phyloP scores from a whole-genome alignment of 2,113 vertebrate species.

The Pelusios castaneus region DNA sequence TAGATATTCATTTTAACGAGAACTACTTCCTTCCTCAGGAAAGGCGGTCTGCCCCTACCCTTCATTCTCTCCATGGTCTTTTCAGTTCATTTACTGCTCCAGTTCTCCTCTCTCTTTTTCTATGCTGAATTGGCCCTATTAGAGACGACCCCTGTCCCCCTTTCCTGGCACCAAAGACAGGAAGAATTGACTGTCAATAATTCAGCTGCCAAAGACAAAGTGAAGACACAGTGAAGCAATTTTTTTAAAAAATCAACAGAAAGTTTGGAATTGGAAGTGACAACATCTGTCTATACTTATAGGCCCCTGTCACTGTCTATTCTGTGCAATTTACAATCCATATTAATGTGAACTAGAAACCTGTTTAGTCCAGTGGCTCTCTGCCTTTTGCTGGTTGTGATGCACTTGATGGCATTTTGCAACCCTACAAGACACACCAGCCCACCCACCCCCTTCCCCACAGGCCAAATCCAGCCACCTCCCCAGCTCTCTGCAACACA shows the following conservation, averaged over 20 bases:
- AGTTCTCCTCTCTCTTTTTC: not conserved
- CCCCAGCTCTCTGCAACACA: too few relatives aligned
- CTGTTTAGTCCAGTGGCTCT: too few relatives aligned
- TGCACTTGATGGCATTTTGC: too few relatives aligned
- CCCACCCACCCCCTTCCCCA: too few relatives aligned
- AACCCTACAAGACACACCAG: too few relatives aligned
- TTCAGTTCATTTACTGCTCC: not conserved
- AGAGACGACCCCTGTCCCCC: too few relatives aligned
- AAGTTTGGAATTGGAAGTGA: not conserved
- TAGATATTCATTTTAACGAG: not conserved
- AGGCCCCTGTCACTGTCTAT: not conserved
- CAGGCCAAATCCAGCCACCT: too few relatives aligned
- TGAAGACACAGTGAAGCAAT: not conserved
- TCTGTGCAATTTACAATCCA: not conserved
- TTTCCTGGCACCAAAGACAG: not conserved
- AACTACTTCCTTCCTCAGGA: not conserved
- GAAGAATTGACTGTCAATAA: not conserved
- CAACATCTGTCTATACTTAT: not conserved
- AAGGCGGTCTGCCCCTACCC: not conserved
- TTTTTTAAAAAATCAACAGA: not conserved
- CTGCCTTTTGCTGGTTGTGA: too few relatives aligned
- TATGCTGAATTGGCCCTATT: not conserved
- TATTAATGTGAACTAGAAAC: not conserved
- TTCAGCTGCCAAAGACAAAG: not conserved
- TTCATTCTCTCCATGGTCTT: not conserved